Evolutionary conservation across 2,113 vertebrate genomes (phyloP), one percentile per base, ranked within the genome.

Genomic region (Dromas ardeola): DNA sequence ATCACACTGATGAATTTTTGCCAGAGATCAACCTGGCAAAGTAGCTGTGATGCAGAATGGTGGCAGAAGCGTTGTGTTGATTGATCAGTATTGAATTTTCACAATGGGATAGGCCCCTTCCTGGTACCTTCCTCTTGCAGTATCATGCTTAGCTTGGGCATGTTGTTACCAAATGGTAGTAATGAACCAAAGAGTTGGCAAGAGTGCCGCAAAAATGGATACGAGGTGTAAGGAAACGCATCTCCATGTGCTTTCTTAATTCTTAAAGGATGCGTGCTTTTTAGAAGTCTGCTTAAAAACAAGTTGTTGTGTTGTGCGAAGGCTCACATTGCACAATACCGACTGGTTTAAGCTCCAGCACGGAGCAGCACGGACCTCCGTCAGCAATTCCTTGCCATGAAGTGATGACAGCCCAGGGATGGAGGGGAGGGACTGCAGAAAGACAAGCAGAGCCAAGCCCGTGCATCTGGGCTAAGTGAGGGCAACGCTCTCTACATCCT

Each of bases 321-420:
- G 65, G 52, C 70, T 82, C 36, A 13, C 4, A 4, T 88, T 94
- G 93, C 70, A 29, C 27, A 11, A 8, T 25, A 66, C 34, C 0
- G 6, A 52, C 6, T 3, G 11, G 56, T 85, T 90, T 15, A 36
- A 76, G 90, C 74, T 94, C 66, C 78, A 66, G 87, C 81, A n/a
- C 0, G 0, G 88, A 93, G n/a, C 61, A 36, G 38, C 45, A 18
- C 0, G 2, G 56, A 74, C 56, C 88, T 79, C 49, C 0, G 1
- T 83, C 85, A 80, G 81, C 89, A 93, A 0, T 62, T 91, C 82
- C 74, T 88, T 53, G 53, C 81, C 40, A 3, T 26, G 78, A 36
- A 88, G 81, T 26, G 74, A 66, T 77, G 92, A 59, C 71, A 92
- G 73, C 56, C 7, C 52, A 43, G 66, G 83, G 62, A 26, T 82